Percentiles rank a stretch among this genome's conserved stretches.
Evolutionary conservation across 1,140 invertebrate genomes (phyloP).

Genomic region (Camponotus vicinus): DNA sequence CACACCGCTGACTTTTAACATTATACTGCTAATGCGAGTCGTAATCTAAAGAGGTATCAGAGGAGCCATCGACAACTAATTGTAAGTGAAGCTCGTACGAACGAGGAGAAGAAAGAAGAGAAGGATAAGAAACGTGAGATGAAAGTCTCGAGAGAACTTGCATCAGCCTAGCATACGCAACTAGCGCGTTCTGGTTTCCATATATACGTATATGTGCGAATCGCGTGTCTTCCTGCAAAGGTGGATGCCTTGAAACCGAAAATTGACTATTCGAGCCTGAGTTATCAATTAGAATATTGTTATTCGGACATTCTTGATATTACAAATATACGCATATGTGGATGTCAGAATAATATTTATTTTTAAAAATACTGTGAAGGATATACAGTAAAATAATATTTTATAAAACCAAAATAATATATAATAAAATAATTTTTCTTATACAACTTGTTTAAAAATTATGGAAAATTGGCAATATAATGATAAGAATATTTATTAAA

Average conservation of each 20-base stretch:
- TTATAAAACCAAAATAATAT: conserved; percentile 14
- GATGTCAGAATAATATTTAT: background rate
- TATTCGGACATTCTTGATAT: background rate
- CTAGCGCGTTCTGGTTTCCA: background rate
- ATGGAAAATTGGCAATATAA: background rate
- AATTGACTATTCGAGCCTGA: background rate
- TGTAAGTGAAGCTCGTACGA: conserved; percentile 22
- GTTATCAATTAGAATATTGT: background rate
- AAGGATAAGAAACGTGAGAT: conserved; percentile 27
- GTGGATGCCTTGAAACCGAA: conserved; percentile 10
- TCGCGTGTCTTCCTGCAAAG: conserved; percentile 27
- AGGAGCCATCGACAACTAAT: background rate
- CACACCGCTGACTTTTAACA: background rate
- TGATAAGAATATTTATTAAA: too few relatives aligned
- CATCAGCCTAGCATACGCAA: conserved; percentile 33
- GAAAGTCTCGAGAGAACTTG: conserved; percentile 51
- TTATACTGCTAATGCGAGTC: background rate
- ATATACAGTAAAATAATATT: background rate
- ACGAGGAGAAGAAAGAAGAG: background rate
- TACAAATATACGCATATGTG: background rate
- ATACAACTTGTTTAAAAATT: background rate
- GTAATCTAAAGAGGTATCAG: conserved; percentile 31
- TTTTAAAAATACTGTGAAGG: background rate
- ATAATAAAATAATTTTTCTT: background rate
- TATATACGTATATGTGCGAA: background rate